Evolutionary conservation across 2,888 invertebrate genomes (phyloP), one percentile per base, ranked within the genome.

Genomic region (Drosophila helvetica): DNA sequence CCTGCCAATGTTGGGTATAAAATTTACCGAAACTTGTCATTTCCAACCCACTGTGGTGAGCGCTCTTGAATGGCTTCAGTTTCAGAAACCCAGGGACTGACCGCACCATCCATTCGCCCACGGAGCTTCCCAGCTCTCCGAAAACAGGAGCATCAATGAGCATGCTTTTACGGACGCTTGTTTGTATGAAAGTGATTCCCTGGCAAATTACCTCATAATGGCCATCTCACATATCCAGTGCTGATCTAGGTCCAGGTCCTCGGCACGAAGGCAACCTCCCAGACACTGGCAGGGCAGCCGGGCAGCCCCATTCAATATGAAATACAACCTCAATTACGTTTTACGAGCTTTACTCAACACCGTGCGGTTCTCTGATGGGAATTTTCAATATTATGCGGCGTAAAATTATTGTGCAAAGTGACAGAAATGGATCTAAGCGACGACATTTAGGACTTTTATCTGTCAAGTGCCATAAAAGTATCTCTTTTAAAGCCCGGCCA

Each of bases 301-400:
- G 52, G 38, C 59, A 63, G 55, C 60, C 59, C 63, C 59, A 66
- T 66, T 68, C 69, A 65, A 59, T 70, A 74, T 83, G 70, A 74
- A 64, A 75, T 79, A 80, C 82, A 77, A 75, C 75, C 75, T 61
- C 82, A 83, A 87, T 87, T 85, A 78, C 85, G 63, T 78, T 79
- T 87, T 81, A 85, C 82, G 70, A 73, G 62, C 62, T 77, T 78
- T 67, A 65, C 76, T 66, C 68, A 63, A 68, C 62, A 65, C 38
- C 54, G 78, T 66, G 52, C 63, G 61, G 55, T 63, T 48, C 61
- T 70, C 72, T 68, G 65, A 54, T 60, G 77, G 63, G 73, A 76
- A 72, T 74, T 70, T 64, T 70, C 69, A 80, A 72, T 69, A 61
- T 81, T 82, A 77, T 85, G 80, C 67, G 71, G 74, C 52, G 62